Evolutionary conservation across 1,140 invertebrate species (phyloP), one percentile per base, ranked within the genome.

Genomic region (Bombus sibiricus): DNA sequence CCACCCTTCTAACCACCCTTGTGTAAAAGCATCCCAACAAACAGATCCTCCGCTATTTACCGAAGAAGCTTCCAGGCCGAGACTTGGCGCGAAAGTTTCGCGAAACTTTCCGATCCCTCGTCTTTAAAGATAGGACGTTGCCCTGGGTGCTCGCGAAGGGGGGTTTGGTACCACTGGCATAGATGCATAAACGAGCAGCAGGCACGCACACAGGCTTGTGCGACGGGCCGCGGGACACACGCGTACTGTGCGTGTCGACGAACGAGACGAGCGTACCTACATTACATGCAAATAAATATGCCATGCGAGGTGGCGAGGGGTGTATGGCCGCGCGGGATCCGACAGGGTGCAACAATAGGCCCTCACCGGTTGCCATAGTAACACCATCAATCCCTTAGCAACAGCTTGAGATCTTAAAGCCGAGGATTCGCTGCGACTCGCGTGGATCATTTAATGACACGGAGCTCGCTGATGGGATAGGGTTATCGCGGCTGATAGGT

Each of bases 351-450:
- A 95, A 95, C 94, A 95, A 95, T 95, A 93, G 94, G 94, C 92
- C 90, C 92, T 93, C 91, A 89, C 89, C 86, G 71, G 95, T 95
- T 92, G 88, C 92, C 93, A 95, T 95, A 92, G 94, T 86, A 94
- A 95, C 95, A 92, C 95, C 94, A 95, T 94, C 93, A 94, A 95
- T 95, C 94, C 94, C 95, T 95, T 95, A 93, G 94, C 94, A 95
- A 95, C 95, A 95, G 94, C 95, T 95, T 94, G 93, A 94, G 92
- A 92, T 95, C 94, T 95, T 95, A 94, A 95, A 95, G 95, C 94
- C 93, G 95, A 94, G 92, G 91, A 93, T 93, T 88, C 93, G 85
- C 90, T 78, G 86, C 68, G 89, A 88, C 68, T 85, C 86, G 79
- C 83, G 74, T 62, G 89, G 83, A 90, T 91, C 90, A 91, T 90